Conservation (phyloP, 2,797 vertebrate species). For the Champsocephalus esox region DNA sequence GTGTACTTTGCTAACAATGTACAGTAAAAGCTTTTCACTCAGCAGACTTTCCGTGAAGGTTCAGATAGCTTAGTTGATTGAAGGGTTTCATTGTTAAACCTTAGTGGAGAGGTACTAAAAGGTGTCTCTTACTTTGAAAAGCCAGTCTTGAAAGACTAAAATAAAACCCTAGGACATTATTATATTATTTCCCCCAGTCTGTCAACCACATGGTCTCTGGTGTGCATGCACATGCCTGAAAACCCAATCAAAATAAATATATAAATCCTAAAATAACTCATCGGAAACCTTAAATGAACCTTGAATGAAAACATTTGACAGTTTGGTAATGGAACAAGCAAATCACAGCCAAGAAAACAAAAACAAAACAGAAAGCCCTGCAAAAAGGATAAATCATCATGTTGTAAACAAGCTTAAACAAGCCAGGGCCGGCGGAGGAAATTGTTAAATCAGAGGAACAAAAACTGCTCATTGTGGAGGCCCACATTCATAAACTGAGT, state of each 20-base stretch:
- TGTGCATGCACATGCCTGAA: slow-evolving; percentile 3
- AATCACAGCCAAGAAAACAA: not conserved
- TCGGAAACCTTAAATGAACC: not conserved
- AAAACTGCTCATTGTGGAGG: slow-evolving; percentile 8
- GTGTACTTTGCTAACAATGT: not conserved
- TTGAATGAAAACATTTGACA: not conserved
- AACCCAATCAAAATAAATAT: not conserved
- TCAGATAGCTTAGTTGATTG: not conserved
- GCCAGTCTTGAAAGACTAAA: not conserved
- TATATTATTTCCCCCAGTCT: not conserved
- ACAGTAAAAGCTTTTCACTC: not conserved
- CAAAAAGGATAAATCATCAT: not conserved
- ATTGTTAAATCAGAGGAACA: not conserved
- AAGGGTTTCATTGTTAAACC: not conserved
- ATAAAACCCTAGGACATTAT: not conserved
- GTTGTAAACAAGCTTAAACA: not conserved
- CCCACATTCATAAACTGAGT: not conserved
- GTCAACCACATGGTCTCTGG: not conserved
- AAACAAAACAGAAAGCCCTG: not conserved
- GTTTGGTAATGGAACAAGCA: not conserved
- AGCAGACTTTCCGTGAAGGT: no score
- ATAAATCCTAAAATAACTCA: not conserved
- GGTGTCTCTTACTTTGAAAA: not conserved
- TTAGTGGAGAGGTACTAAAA: not conserved
- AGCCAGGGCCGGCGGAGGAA: not conserved